A percentile compares a stretch with the other conserved stretches of the same genome.
phyloP scores from a whole-genome alignment of 1,140 invertebrate species.

The Psix sp. region DNA sequence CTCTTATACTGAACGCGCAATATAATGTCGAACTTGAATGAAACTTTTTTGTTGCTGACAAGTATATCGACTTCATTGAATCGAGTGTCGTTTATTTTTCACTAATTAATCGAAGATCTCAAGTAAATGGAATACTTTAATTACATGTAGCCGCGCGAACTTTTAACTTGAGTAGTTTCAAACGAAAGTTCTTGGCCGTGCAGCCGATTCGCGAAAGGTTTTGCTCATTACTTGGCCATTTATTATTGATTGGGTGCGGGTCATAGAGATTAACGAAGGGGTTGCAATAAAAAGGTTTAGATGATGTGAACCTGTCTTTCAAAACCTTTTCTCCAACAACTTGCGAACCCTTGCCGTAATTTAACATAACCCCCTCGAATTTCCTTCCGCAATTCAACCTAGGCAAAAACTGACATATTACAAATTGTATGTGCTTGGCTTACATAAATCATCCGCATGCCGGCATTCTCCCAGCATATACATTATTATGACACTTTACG shows the following conservation, averaged over 20 bases:
- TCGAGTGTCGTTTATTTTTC: conserved; percentile 26
- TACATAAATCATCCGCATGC: conserved; percentile 75
- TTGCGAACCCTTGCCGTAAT: conserved; percentile 62
- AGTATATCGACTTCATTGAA: too few relatives aligned
- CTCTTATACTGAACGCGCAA: too few relatives aligned
- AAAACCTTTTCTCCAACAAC: conserved; percentile 20
- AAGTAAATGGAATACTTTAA: background rate
- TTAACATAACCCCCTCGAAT: conserved; percentile 58
- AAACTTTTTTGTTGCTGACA: too few relatives aligned
- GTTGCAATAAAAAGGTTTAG: conserved; percentile 46
- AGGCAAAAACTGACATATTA: conserved; percentile 72
- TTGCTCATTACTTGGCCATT: conserved; percentile 61
- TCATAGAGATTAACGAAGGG: conserved; percentile 50
- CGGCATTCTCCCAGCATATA: too few relatives aligned
- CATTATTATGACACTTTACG: too few relatives aligned
- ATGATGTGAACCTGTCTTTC: conserved; percentile 8
- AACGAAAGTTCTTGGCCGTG: conserved; percentile 19
- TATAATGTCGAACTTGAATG: too few relatives aligned
- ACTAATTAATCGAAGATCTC: conserved; percentile 41
- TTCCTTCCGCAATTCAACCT: conserved; percentile 27
- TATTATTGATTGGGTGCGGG: conserved; percentile 56
- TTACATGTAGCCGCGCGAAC: conserved; percentile 16
- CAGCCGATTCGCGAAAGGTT: conserved; percentile 50
- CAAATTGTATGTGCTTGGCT: conserved; percentile 70
- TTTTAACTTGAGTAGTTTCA: conserved; percentile 29